Evolutionary conservation across 2,113 vertebrate species (phyloP), one percentile per base, ranked within the genome.

Genomic region (Menidia beryllina): DNA sequence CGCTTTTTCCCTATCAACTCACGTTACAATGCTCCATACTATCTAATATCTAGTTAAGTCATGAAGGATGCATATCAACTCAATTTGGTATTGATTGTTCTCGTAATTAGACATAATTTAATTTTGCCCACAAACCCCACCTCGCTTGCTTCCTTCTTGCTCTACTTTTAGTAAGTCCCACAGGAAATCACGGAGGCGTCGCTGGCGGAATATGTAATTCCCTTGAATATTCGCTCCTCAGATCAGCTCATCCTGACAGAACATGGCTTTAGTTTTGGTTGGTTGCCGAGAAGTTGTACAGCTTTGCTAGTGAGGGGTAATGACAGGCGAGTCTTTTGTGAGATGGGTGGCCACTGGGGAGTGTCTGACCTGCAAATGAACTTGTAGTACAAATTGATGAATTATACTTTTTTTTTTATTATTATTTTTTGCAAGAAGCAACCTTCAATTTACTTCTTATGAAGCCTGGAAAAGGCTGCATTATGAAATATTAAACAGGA

Each of bases 31-130:
- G 64, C 34, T 66, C 36, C 26, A 9, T 2, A 9, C 45, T 76
- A 87, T 86, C 81, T 73, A 68, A 79, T 83, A 89, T 86, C 87
- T 83, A 63, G 85, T 87, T 86, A 83, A 85, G 78, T 87, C 82
- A 84, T 83, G 77, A 85, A 89, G 72, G 71, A 86, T 82, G 76
- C 79, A 82, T 87, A 84, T 85, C 78, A 82, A 88, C 85, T 89
- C 86, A 88, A 88, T 90, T 90, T 86, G 72, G 54, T 64, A 87
- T 91, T 24, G 77, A 89, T 82, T 83, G 56, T 75, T 68, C 82
- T 75, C 68, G 73, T 82, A 90, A 90, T 91, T 90, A 88, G 81
- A 43, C 59, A 23, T 86, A 83, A 90, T 89, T 88, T 69, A 83
- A 91, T 91, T 88, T 72, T 34, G 39, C 73, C 75, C 72, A 19